phyloP scores from a whole-genome alignment of 2,113 vertebrate genomes.

The Ochotona curzoniae region DNA sequence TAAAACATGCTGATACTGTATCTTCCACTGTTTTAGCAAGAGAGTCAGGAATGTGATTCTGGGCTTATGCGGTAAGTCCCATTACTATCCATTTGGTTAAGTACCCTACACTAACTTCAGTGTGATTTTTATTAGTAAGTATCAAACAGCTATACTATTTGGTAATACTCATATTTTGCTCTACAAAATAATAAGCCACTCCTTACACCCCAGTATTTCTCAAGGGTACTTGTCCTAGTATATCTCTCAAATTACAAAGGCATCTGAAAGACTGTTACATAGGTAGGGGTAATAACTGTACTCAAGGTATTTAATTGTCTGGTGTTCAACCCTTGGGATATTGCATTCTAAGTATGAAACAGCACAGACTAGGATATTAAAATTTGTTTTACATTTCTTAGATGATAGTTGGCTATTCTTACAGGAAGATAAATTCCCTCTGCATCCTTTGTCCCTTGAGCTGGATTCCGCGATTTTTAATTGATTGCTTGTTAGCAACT shows the following conservation, averaged over 20 bases:
- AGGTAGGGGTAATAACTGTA: neutral
- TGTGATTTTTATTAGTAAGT: neutral
- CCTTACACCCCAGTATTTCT: neutral
- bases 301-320: neutral
- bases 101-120: neutral
- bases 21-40: neutral
- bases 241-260: neutral
- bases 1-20: neutral
- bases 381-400: slow-evolving; percentile 9
- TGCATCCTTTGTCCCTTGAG: neutral
- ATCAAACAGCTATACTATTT: neutral
- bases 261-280: neutral
- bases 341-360: neutral
- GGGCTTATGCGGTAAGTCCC: neutral
- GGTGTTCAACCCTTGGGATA: neutral
- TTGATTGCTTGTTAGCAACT: slow-evolving; percentile 14
- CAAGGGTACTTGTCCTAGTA: neutral
- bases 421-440: neutral
- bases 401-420: neutral
- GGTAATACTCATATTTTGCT: neutral
- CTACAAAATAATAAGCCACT: neutral
- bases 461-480: neutral
- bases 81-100: neutral
- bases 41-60: neutral
- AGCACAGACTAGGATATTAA: neutral